phyloP scores from a whole-genome alignment of 1,140 invertebrate species.

The Penaeus indicus region DNA sequence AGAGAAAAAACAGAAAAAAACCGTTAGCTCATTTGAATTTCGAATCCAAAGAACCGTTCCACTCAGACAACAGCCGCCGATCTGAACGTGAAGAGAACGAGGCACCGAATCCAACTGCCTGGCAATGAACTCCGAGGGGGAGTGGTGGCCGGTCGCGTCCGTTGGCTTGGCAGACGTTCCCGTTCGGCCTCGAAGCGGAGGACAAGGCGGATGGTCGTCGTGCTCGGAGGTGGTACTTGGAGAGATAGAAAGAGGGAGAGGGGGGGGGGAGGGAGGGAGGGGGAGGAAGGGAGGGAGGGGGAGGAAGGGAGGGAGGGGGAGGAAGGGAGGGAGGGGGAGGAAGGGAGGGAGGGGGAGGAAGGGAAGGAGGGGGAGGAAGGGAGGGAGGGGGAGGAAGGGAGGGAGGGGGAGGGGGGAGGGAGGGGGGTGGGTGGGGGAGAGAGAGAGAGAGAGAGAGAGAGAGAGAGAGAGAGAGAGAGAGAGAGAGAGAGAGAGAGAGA shows the following conservation, averaged over 20 bases:
- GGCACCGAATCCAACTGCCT: too few species aligned
- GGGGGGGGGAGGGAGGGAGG: background rate
- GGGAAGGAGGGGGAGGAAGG: background rate
- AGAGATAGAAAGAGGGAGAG: background rate
- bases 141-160: too few species aligned
- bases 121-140: too few species aligned
- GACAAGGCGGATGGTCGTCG: too few species aligned
- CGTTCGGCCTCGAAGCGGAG: too few species aligned
- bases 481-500: background rate
- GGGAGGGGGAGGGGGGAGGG: background rate
- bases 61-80: too few species aligned
- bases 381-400: background rate
- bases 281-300: background rate
- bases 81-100: too few species aligned
- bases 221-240: background rate
- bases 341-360: background rate
- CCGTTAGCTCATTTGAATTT: too few species aligned
- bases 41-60: too few species aligned
- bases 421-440: background rate
- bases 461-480: conserved; percentile 4
- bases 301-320: background rate
- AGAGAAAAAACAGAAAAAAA: too few species aligned
- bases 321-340: background rate
- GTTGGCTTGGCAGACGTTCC: too few species aligned
- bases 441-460: background rate